Conservation (phyloP, 2,113 vertebrate genomes). For the Urocitellus parryii region DNA sequence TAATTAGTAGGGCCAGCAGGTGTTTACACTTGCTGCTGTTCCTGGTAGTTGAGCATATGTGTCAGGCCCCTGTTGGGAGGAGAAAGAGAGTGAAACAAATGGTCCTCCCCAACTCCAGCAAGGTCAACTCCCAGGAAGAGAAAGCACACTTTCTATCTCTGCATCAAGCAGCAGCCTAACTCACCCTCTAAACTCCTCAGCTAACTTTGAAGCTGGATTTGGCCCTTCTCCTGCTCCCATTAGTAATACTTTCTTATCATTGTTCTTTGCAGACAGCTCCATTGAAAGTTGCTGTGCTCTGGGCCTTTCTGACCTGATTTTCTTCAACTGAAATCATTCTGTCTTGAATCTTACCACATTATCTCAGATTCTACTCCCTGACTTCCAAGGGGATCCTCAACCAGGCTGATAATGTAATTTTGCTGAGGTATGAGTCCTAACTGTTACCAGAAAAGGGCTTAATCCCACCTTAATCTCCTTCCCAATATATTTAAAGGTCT, state of each 20-base stretch:
- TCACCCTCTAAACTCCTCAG: background rate
- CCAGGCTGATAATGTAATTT: no score
- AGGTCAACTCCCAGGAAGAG: conserved; percentile 69
- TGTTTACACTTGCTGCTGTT: conserved; percentile 56
- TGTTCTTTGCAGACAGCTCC: background rate
- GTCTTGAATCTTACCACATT: background rate
- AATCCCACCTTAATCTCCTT: no score
- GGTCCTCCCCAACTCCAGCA: conserved; percentile 44
- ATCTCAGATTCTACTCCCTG: background rate
- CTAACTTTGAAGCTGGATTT: background rate
- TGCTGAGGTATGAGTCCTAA: no score
- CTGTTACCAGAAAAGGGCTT: no score
- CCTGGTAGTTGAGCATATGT: conserved; percentile 70
- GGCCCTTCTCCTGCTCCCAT: background rate
- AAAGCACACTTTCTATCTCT: background rate
- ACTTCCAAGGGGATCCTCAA: no score
- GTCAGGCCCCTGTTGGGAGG: conserved; percentile 52
- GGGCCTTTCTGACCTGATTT: background rate
- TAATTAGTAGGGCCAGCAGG: conserved; percentile 76
- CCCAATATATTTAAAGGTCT: no score
- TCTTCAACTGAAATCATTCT: background rate
- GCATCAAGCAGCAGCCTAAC: background rate
- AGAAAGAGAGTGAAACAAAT: conserved; percentile 58
- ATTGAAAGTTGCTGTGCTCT: background rate
- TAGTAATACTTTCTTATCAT: background rate